These are phyloP conservation scores for Calidris pygmaea DNA, from an alignment of 2,113 vertebrate species.

Conservation along the genomic window DNA sequence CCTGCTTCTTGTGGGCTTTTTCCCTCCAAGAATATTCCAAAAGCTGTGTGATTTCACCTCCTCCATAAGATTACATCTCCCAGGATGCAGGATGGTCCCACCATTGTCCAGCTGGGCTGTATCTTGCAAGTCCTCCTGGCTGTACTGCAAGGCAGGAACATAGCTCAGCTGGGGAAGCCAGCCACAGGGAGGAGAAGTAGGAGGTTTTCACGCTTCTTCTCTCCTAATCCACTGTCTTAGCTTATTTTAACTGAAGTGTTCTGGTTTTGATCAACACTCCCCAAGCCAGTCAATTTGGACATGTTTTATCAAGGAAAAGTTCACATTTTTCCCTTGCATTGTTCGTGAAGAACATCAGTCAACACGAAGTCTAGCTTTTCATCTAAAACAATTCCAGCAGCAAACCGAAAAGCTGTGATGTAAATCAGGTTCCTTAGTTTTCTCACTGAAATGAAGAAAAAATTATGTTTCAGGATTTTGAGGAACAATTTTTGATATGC, in stretches of 20 bases:
- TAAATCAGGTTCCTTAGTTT: neutral
- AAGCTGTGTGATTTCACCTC: neutral
- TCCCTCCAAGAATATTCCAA: neutral
- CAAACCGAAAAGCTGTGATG: neutral
- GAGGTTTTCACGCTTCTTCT: neutral
- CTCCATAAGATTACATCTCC: neutral
- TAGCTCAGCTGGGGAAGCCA: neutral
- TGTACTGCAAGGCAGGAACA: neutral
- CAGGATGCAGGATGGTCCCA: neutral
- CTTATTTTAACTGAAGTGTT: neutral
- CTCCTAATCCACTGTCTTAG: neutral
- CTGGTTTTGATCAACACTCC: neutral
- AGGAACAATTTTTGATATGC: neutral
- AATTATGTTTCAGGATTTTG: neutral
- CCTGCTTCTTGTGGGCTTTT: neutral
- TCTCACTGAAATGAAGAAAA: neutral
- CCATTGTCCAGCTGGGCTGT: neutral
- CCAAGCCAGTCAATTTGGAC: neutral
- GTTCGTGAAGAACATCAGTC: neutral
- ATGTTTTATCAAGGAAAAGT: neutral
- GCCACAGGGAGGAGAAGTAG: neutral
- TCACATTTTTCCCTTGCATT: neutral
- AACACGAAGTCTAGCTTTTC: neutral
- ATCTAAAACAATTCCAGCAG: neutral
- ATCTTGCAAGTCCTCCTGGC: neutral